Base-by-base conservation (phyloP, 1,140 invertebrate species). In the Anastatus disparis region DNA sequence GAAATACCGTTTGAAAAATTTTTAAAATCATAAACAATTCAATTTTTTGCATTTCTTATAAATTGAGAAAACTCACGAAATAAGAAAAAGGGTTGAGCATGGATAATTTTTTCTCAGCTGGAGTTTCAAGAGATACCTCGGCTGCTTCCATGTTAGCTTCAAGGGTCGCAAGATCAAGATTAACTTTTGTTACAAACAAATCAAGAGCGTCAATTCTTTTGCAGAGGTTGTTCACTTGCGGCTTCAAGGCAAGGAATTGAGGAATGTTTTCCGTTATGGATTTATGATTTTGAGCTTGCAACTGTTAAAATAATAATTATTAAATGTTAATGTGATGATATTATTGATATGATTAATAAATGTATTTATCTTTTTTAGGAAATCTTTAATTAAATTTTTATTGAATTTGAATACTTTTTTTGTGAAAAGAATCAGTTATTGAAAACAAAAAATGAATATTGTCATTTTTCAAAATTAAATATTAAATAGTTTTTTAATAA, bases 141-240 rank as follows among this genome's bases (percentile, higher is more conserved):
- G 76, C 76, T 17, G 64, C 48, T 38, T 79, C 78, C 73, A 76
- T 69, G 38, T 77, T 74, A 17, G 73, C 71, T 53, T 79, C 78
- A 10, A 78, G 69, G 7, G 71, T 74, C 3, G 74, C 56, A 67
- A 79, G 55, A 64, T 79, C 74, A 10, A 66, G 35, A 38, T 71
- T 76, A 10, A 73, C 66, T 26, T 64, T 76, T 15, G 72, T 55
- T 10, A 79, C 58, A 61, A 79, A 74, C 12, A 31, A 66, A 29
- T 79, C 76, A 35, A 79, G 73, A 26, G 75, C 69, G 24, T 77
- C 78, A 9, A 79, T 75, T 22, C 76, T 73, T 56, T 74, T 76
- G 58, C 75, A 75, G 35, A 79, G 72, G 71, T 76, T 69, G n/a
- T 75, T 31, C 15, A 79, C 53, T 17, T 76, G 70, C 24, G 75